These are phyloP conservation scores for Selenia dentaria DNA, from an alignment of 2,888 invertebrate genomes.

Conservation along the genomic window DNA sequence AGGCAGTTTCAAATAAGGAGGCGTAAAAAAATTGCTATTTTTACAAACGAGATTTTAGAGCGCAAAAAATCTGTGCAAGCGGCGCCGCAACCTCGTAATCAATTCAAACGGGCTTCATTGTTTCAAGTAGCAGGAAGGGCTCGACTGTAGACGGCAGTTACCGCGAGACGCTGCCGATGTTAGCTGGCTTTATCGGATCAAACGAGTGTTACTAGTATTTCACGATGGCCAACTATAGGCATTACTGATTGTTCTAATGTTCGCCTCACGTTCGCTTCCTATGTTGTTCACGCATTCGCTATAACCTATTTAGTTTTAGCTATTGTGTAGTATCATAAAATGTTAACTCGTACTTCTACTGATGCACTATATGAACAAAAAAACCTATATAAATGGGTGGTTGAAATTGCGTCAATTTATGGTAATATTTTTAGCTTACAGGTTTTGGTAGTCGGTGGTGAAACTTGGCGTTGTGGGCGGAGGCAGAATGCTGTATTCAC, in stretches of 20 bases:
- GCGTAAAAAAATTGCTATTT: slow-evolving; percentile 69
- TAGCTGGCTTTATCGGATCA: slow-evolving; percentile 58
- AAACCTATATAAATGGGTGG: slow-evolving; percentile 36
- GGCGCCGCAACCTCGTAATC: slow-evolving; percentile 60
- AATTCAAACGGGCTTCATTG: slow-evolving; percentile 69
- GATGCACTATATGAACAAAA: slow-evolving; percentile 32
- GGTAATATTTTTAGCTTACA: slow-evolving; percentile 60
- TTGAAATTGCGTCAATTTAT: slow-evolving; percentile 42
- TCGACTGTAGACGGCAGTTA: slow-evolving; percentile 56
- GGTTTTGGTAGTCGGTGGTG: slow-evolving; percentile 46
- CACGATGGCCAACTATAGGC: slow-evolving; percentile 58
- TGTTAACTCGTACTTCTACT: slow-evolving; percentile 6
- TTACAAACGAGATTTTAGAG: slow-evolving; percentile 66
- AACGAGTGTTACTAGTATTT: slow-evolving; percentile 61
- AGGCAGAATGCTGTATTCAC: slow-evolving; percentile 40
- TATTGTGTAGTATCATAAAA: slow-evolving; percentile 27
- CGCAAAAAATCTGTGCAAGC: slow-evolving; percentile 58
- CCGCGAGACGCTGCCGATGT: slow-evolving; percentile 50
- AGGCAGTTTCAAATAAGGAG: slow-evolving; percentile 58
- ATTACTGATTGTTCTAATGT: slow-evolving; percentile 60
- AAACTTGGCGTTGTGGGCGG: slow-evolving; percentile 29
- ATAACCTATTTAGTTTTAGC: slow-evolving; percentile 14
- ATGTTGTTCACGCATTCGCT: slow-evolving; percentile 34
- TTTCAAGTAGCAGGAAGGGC: slow-evolving; percentile 58
- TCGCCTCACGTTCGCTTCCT: slow-evolving; percentile 49